Evolutionary conservation across 2,113 vertebrate species (phyloP).

Genomic region (Paratilapia polleni): DNA sequence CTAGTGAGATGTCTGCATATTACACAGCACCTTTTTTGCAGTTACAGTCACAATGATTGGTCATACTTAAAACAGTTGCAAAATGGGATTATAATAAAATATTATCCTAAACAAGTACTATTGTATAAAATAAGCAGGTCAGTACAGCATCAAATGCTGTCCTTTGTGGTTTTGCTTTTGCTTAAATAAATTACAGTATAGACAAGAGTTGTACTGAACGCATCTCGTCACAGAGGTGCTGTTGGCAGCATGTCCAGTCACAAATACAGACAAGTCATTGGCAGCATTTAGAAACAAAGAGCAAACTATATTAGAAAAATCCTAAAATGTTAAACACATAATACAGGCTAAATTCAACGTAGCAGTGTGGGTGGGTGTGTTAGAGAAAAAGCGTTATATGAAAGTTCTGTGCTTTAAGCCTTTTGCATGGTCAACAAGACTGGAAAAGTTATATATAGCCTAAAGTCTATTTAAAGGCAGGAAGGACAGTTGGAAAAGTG

Average conservation of each 20-base stretch:
- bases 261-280: background rate
- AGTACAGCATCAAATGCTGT: too few relatives aligned
- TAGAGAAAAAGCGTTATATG: background rate
- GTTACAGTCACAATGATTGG: background rate
- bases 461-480: background rate
- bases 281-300: background rate
- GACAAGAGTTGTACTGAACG: too few relatives aligned
- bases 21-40: background rate
- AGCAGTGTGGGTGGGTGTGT: background rate
- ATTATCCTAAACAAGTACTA: background rate
- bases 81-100: background rate
- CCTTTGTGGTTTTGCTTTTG: fast-evolving
- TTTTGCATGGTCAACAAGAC: background rate
- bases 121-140: background rate
- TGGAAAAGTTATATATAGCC: background rate
- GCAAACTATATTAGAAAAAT: background rate
- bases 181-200: background rate
- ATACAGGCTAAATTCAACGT: background rate
- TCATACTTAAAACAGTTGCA: background rate
- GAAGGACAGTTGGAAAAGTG: background rate
- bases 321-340: background rate
- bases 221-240: background rate
- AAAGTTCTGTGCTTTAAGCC: background rate
- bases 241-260: background rate
- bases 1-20: background rate